A percentile compares a stretch with the other conserved stretches of the same genome.
Evolutionary conservation across 2,113 vertebrate genomes (phyloP).

Genomic region (Chitala chitala): DNA sequence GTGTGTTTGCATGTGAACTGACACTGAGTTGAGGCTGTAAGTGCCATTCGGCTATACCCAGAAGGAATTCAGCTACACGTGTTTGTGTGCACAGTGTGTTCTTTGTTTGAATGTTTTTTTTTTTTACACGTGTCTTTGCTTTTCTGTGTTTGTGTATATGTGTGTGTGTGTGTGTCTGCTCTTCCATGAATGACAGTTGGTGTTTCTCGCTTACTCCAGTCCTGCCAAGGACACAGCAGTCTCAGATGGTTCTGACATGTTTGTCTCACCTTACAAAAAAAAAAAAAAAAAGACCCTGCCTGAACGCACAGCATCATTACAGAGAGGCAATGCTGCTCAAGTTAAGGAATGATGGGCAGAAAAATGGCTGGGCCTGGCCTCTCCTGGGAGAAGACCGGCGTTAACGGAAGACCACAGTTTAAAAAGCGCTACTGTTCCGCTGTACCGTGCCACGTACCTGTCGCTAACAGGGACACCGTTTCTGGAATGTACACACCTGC

Average conservation of each 20-base stretch:
- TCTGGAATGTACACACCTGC: too few species aligned
- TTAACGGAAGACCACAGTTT: constrained; percentile 13
- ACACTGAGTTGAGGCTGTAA: not conserved
- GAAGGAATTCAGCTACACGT: not conserved
- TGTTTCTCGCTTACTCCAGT: not conserved
- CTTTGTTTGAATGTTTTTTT: not conserved
- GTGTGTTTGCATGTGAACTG: constrained; percentile 22
- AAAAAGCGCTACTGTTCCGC: not conserved
- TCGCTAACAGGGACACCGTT: not conserved
- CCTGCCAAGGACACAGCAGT: not conserved
- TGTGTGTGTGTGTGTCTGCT: too few species aligned
- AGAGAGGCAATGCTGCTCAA: too few species aligned
- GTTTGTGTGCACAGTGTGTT: not conserved
- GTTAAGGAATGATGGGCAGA: not conserved
- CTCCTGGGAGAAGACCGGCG: not conserved
- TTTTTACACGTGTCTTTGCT: not conserved
- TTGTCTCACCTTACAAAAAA: too few species aligned
- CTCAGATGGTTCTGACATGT: not conserved
- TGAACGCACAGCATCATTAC: too few species aligned
- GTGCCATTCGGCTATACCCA: not conserved
- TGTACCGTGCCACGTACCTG: not conserved
- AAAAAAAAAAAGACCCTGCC: not conserved
- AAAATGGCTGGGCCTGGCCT: not conserved
- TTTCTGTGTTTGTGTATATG: too few species aligned
- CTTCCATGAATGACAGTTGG: not conserved